Evolutionary conservation across 2,888 invertebrate species (phyloP), one percentile per base, ranked within the genome.

Genomic region (Drosophila neutralis): DNA sequence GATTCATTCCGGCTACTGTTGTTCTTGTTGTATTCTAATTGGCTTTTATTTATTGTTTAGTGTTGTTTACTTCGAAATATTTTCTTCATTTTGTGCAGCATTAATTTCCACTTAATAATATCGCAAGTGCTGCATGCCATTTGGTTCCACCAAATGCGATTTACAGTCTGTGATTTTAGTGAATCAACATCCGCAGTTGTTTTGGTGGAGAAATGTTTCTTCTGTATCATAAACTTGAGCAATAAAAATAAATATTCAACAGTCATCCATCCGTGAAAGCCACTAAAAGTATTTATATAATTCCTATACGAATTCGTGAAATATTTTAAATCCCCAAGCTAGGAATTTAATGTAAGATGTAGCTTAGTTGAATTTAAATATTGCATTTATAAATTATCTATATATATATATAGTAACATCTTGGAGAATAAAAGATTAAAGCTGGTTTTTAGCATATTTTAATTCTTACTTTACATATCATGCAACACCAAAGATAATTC

Each of bases 11-110:
- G n/a, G 7, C 15, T 54, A 53, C 54, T 54, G 35, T n/a, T 60
- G 68, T 49, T 76, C 71, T 66, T 76, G 72, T 84, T 78, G 72
- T 66, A 58, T 87, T 72, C 63, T 74, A 72, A 78, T 83, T 82
- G 61, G 38, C 56, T 57, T 59, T 33, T 51, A 69, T 60, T 61
- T 62, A 53, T 62, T 58, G 53, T 45, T 45, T n/a, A 53, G 40
- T 64, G 45, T 65, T 77, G 62, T 57, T 74, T 45, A 13, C 52
- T 57, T 63, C 38, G 5, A 56, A 40, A 11, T 56, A 59, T 49
- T 78, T 63, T 69, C 52, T 65, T 52, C 1, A 59, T 77, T 73
- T 72, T 58, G 70, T 65, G 80, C 80, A 76, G 64, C 71, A 80
- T 71, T 71, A 61, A 80, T 48, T 58, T 29, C 7, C 63, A 61